Evolutionary conservation across 2,113 vertebrate species (phyloP).

Genomic region (Murina feae): DNA sequence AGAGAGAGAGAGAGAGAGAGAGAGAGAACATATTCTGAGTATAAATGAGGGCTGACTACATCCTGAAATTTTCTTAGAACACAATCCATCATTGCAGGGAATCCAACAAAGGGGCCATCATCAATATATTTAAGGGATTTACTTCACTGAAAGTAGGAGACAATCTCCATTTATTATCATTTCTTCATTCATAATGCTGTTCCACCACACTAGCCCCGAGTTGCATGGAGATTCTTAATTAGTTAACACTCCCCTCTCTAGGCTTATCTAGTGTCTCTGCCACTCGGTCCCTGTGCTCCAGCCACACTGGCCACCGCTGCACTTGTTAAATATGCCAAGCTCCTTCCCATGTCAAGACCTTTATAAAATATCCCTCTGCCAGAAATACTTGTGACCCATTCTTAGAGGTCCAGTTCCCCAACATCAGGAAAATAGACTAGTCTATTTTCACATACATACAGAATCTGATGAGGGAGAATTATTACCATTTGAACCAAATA

Average conservation of each 20-base stretch:
- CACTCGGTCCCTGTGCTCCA: not conserved
- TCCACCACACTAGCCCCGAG: not conserved
- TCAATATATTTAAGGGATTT: not conserved
- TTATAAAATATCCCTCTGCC: not conserved
- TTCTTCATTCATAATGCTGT: not conserved
- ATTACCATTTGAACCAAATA: not conserved
- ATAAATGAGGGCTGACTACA: not conserved
- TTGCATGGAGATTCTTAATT: not conserved
- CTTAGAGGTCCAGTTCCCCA: not conserved
- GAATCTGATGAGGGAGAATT: not conserved
- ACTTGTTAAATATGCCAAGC: not conserved
- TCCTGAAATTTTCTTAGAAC: not conserved
- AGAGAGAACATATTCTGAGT: not conserved
- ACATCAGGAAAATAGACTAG: slow-evolving; percentile 5
- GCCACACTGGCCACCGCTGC: not conserved
- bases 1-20: too few species aligned
- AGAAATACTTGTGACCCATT: not conserved
- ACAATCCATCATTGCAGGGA: not conserved
- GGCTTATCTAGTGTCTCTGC: not conserved
- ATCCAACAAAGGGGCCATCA: not conserved
- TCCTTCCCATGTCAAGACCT: not conserved
- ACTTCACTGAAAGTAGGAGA: not conserved
- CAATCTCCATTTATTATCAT: not conserved
- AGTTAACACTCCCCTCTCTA: not conserved
- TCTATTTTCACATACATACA: not conserved